These are phyloP conservation scores for Mesocentrotus franciscanus DNA, from an alignment of 53 echinoderm and acorn worm species.

Conservation along the genomic window DNA sequence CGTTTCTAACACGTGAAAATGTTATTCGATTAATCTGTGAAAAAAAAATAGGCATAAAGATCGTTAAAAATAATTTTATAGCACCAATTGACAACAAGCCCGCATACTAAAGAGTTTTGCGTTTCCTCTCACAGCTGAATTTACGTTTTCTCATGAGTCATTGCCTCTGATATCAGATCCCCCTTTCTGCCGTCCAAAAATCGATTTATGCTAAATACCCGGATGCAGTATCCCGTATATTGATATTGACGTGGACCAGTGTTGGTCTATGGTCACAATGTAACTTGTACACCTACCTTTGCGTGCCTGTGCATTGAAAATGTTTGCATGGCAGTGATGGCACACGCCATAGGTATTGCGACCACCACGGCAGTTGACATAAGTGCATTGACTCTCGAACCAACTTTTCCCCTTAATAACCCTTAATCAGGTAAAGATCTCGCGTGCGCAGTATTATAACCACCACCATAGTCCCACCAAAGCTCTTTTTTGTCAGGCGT, in stretches of 20 bases:
- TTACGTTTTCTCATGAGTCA: conserved; percentile 44
- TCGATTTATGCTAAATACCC: conserved; percentile 55
- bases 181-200: not conserved
- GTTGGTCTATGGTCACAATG: not conserved
- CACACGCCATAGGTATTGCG: conserved; percentile 15
- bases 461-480: conserved; percentile 43
- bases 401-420: conserved; percentile 59
- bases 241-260: conserved; percentile 6
- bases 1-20: no score
- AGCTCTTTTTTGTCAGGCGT: conserved; percentile 23
- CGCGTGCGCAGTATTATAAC: conserved; percentile 54
- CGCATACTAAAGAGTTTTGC: not conserved
- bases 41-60: not conserved
- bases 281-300: conserved; percentile 3
- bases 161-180: conserved; percentile 34
- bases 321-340: not conserved
- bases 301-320: conserved; percentile 16
- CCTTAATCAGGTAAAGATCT: conserved; percentile 66
- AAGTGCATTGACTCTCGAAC: conserved; percentile 63
- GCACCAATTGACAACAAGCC: not conserved
- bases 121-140: conserved; percentile 8
- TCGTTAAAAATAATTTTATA: not conserved
- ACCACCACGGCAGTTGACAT: conserved; percentile 9
- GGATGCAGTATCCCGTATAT: conserved; percentile 41
- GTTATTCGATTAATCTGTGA: no score